Conservation (phyloP, 2,113 vertebrate species). For the Prochilodus magdalenae region DNA sequence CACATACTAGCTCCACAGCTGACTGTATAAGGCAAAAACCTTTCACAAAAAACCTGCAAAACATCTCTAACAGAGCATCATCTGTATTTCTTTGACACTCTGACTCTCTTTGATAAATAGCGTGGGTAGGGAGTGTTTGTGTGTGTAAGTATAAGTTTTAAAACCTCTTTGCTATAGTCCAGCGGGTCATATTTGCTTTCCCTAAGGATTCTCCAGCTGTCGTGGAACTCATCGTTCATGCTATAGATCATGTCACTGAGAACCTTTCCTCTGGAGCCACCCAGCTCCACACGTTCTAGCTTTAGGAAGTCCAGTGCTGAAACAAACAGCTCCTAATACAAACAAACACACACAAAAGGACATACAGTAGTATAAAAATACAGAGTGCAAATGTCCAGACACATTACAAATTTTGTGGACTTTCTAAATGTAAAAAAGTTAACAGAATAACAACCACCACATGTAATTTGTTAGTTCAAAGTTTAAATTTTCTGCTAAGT, state of each 20-base stretch:
- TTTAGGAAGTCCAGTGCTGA: slow-evolving; percentile 78
- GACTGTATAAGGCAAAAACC: background rate
- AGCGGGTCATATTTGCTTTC: slow-evolving; percentile 79
- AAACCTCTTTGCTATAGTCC: slow-evolving; percentile 72
- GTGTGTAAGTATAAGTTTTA: background rate
- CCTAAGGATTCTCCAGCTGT: slow-evolving; percentile 71
- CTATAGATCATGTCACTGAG: slow-evolving; percentile 72
- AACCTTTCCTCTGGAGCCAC: slow-evolving; percentile 72
- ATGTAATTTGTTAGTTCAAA: too few species aligned
- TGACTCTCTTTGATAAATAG: too few species aligned
- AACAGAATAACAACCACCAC: too few species aligned
- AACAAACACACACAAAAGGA: slow-evolving; percentile 17
- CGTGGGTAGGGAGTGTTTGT: background rate
- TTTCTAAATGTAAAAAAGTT: too few species aligned
- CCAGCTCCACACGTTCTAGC: slow-evolving; percentile 75
- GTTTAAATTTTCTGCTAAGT: too few species aligned
- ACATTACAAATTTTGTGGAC: too few species aligned
- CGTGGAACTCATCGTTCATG: slow-evolving; percentile 76
- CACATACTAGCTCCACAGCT: too few species aligned
- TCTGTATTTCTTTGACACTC: background rate
- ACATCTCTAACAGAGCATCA: too few species aligned
- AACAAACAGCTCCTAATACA: slow-evolving; percentile 76
- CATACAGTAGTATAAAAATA: background rate
- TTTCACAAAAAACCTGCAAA: background rate
- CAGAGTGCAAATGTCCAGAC: too few species aligned